A percentile compares a stretch with the other conserved stretches of the same genome.
phyloP scores from a whole-genome alignment of 92 coral and sea anemone species.

The Scolanthus callimorphus region DNA sequence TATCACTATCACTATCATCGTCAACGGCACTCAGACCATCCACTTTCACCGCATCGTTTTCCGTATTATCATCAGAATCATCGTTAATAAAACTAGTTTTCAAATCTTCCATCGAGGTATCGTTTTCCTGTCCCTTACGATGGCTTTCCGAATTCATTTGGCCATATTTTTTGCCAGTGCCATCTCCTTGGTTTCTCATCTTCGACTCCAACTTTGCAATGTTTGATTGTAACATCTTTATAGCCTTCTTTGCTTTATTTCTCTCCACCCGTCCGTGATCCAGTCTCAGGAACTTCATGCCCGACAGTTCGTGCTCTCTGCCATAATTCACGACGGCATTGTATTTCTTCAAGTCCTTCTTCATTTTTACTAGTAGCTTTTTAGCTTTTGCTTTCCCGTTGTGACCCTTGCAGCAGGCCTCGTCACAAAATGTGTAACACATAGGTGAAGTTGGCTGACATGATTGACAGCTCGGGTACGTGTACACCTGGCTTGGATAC shows the following conservation, averaged over 20 bases:
- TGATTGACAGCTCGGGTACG: constrained; percentile 4
- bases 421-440: constrained; percentile 28
- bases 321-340: constrained; percentile 6
- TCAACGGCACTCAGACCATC: too few relatives aligned
- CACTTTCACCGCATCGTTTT: too few relatives aligned
- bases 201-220: constrained; percentile 17
- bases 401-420: constrained; percentile 26
- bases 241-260: constrained; percentile 8
- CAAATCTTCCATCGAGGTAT: too few relatives aligned
- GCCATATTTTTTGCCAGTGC: too few relatives aligned
- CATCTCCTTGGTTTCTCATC: too few relatives aligned
- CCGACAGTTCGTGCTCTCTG: constrained; percentile 7
- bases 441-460: constrained; percentile 8
- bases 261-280: constrained; percentile 5
- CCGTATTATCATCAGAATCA: too few relatives aligned
- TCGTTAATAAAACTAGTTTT: too few relatives aligned
- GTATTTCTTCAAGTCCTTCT: constrained; percentile 5
- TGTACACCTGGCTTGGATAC: constrained; percentile 16
- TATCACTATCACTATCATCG: too few relatives aligned
- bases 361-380: constrained; percentile 6
- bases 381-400: constrained; percentile 1
- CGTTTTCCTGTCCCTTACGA: too few relatives aligned
- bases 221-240: constrained; percentile 6
- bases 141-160: too few relatives aligned
- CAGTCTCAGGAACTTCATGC: not conserved